These are phyloP conservation scores for Pecten maximus DNA, from an alignment of 2,888 invertebrate species.

Conservation along the genomic window DNA sequence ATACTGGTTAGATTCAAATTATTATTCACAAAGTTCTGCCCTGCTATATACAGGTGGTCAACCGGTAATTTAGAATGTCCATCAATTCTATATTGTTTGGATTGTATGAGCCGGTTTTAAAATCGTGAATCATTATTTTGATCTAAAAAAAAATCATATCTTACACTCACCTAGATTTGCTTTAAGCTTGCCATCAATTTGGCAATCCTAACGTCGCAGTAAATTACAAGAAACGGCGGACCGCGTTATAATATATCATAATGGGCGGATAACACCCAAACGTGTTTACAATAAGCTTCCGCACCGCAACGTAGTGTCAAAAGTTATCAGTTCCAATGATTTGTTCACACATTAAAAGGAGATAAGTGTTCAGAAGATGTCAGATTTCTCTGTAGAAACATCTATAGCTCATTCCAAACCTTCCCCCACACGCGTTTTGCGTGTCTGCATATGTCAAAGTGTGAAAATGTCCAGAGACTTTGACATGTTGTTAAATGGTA, in stretches of 20 bases:
- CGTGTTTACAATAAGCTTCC: slow-evolving; percentile 18
- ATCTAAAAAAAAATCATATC: background rate
- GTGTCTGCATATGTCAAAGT: background rate
- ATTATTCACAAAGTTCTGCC: background rate
- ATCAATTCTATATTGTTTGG: background rate
- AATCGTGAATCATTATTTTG: background rate
- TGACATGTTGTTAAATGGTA: background rate
- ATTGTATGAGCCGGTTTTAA: background rate
- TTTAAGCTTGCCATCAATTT: background rate
- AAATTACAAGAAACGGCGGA: background rate
- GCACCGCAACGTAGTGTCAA: background rate
- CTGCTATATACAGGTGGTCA: background rate
- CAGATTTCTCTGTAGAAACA: background rate
- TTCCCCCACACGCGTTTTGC: background rate
- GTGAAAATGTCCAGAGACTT: background rate
- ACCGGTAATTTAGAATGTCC: background rate
- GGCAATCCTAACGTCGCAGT: background rate
- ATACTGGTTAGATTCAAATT: background rate
- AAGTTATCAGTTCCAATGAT: background rate
- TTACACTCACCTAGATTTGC: background rate
- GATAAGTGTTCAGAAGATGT: background rate
- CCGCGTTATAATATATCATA: slow-evolving; percentile 13
- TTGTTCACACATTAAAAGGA: slow-evolving; percentile 3
- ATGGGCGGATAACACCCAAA: slow-evolving; percentile 29
- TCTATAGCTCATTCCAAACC: background rate